These are phyloP conservation scores for Oryzias melastigma DNA, from an alignment of 2,113 vertebrate genomes.

Conservation along the genomic window DNA sequence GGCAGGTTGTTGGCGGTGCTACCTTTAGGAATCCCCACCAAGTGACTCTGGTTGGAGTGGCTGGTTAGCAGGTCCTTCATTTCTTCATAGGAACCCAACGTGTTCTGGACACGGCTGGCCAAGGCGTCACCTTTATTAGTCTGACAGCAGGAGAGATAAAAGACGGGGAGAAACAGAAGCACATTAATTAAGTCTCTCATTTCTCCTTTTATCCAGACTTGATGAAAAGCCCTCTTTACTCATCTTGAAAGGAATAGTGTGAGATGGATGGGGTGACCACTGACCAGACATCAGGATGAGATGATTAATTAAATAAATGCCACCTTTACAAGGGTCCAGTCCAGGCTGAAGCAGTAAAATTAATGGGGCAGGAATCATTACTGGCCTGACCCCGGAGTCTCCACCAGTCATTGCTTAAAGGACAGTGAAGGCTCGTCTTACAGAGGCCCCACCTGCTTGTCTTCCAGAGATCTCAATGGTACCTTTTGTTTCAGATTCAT, in stretches of 20 bases:
- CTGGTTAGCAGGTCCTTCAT: constrained; percentile 94
- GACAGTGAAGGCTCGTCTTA: constrained; percentile 29
- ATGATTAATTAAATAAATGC: constrained; percentile 65
- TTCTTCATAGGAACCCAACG: constrained; percentile 92
- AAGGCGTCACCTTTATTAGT: constrained; percentile 95
- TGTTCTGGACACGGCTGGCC: constrained; percentile 93
- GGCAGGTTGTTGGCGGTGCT: constrained; percentile 77
- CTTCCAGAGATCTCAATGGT: constrained; percentile 40
- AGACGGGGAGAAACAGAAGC: constrained; percentile 24
- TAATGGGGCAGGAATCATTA: constrained; percentile 65
- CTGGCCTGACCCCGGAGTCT: constrained; percentile 58
- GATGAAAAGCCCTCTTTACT: constrained; percentile 61
- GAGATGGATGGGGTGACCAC: constrained; percentile 55
- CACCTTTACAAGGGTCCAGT: constrained; percentile 52
- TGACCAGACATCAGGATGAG: constrained; percentile 48
- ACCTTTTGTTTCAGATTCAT: constrained; percentile 27
- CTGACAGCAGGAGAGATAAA: constrained; percentile 61
- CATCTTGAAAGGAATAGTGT: constrained; percentile 43
- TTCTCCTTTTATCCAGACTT: constrained; percentile 42
- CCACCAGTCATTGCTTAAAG: constrained; percentile 38
- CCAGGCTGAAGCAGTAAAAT: constrained; percentile 51
- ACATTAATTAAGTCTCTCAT: constrained; percentile 51
- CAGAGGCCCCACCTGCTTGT: constrained; percentile 39
- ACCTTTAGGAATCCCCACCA: constrained; percentile 93
- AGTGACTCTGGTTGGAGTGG: constrained; percentile 95